Conservation (phyloP, 2,888 invertebrate species). For the Sarcophaga caerulescens region DNA sequence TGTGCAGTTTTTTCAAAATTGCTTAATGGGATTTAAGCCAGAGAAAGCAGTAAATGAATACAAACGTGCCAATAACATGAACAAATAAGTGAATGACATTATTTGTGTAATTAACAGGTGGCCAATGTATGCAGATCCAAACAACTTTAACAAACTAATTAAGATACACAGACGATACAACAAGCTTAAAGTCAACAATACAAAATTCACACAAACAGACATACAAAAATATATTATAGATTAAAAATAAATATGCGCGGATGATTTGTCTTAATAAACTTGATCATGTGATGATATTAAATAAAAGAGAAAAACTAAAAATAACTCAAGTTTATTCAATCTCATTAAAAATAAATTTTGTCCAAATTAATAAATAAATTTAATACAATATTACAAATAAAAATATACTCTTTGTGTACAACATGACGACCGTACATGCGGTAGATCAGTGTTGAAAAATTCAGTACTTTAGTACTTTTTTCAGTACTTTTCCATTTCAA, state of each 20-base stretch:
- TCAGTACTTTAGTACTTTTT: too few species aligned
- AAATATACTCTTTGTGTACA: background rate
- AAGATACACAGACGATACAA: background rate
- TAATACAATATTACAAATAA: background rate
- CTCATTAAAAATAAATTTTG: too few species aligned
- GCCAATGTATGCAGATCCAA: background rate
- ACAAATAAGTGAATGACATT: background rate
- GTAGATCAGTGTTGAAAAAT: too few species aligned
- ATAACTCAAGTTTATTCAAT: too few species aligned
- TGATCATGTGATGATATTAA: slow-evolving; percentile 1
- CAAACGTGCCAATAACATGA: background rate
- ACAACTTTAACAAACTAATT: background rate
- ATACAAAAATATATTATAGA: too few species aligned
- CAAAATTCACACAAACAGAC: background rate
- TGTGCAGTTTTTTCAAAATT: background rate
- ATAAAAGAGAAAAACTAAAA: too few species aligned
- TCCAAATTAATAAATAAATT: background rate
- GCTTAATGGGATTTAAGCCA: background rate
- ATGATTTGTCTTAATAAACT: background rate
- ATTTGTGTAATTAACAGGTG: slow-evolving; percentile 4
- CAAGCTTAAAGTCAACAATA: background rate
- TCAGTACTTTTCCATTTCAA: too few species aligned
- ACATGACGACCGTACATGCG: too few species aligned
- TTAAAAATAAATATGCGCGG: too few species aligned
- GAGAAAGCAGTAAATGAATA: background rate